phyloP scores from a whole-genome alignment of 2,888 invertebrate species.

The Malacosoma neustria region DNA sequence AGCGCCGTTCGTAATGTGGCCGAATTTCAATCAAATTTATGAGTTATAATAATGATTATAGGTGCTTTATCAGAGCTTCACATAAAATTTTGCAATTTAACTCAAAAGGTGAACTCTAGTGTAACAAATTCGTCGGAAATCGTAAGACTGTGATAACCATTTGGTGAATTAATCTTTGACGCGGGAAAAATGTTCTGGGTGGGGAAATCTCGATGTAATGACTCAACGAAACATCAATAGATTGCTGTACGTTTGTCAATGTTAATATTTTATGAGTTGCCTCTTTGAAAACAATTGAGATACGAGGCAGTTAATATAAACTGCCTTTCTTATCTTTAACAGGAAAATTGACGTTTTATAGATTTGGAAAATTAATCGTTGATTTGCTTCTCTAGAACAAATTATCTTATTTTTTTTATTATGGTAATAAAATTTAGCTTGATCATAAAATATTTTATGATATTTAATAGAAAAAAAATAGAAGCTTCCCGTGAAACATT shows the following conservation, averaged over 20 bases:
- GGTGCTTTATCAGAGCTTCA: slow-evolving; percentile 62
- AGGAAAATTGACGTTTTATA: too few relatives aligned
- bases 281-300: slow-evolving; percentile 25
- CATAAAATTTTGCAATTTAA: slow-evolving; percentile 67
- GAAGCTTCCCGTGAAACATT: too few relatives aligned
- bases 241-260: slow-evolving; percentile 37
- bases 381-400: too few relatives aligned
- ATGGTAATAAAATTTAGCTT: too few relatives aligned
- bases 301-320: slow-evolving; percentile 16
- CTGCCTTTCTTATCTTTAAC: too few relatives aligned
- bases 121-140: slow-evolving; percentile 70
- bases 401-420: too few relatives aligned
- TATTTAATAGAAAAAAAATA: too few relatives aligned
- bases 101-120: slow-evolving; percentile 70
- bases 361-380: too few relatives aligned
- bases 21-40: slow-evolving; percentile 74
- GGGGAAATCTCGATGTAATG: slow-evolving; percentile 29
- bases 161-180: slow-evolving; percentile 62
- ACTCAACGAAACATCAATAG: slow-evolving; percentile 32
- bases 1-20: slow-evolving; percentile 65
- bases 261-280: slow-evolving; percentile 33
- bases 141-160: slow-evolving; percentile 69
- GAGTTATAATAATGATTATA: slow-evolving; percentile 73
- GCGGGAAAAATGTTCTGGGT: slow-evolving; percentile 41
- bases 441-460: too few relatives aligned